Evolutionary conservation across 1,140 invertebrate genomes (phyloP).

Genomic region (Ruditapes philippinarum): DNA sequence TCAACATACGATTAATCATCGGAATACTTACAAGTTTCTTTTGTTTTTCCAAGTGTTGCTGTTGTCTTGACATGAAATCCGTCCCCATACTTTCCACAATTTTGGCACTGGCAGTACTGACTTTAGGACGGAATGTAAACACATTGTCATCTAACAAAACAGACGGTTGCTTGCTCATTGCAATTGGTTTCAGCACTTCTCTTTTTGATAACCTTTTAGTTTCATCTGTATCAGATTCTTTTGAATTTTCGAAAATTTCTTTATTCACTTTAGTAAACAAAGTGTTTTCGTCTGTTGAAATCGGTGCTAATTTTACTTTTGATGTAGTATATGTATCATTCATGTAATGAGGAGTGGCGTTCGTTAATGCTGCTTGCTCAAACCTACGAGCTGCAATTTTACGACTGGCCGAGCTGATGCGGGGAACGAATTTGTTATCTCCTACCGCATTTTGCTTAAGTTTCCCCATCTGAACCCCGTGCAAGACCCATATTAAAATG

Average conservation of each 20-base stretch:
- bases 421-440: constrained; percentile 76
- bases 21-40: constrained; percentile 84
- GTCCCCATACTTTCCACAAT: constrained; percentile 83
- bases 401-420: constrained; percentile 80
- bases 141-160: constrained; percentile 78
- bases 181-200: constrained; percentile 60
- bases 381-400: constrained; percentile 74
- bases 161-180: constrained; percentile 68
- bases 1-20: too few species aligned
- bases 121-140: constrained; percentile 84
- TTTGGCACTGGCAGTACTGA: constrained; percentile 81
- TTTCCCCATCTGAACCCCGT: constrained; percentile 79
- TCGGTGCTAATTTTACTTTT: constrained; percentile 72
- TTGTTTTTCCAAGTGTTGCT: constrained; percentile 84
- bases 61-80: constrained; percentile 84
- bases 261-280: constrained; percentile 14
- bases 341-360: constrained; percentile 80
- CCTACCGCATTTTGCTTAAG: constrained; percentile 72
- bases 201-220: constrained; percentile 53
- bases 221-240: constrained; percentile 50
- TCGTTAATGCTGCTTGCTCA: constrained; percentile 65
- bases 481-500: constrained; percentile 59
- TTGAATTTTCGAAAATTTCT: neutral
- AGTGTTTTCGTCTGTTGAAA: constrained; percentile 52
- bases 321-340: constrained; percentile 72